These are phyloP conservation scores for Chorisops tibialis DNA, from an alignment of 2,888 invertebrate genomes.

Conservation along the genomic window DNA sequence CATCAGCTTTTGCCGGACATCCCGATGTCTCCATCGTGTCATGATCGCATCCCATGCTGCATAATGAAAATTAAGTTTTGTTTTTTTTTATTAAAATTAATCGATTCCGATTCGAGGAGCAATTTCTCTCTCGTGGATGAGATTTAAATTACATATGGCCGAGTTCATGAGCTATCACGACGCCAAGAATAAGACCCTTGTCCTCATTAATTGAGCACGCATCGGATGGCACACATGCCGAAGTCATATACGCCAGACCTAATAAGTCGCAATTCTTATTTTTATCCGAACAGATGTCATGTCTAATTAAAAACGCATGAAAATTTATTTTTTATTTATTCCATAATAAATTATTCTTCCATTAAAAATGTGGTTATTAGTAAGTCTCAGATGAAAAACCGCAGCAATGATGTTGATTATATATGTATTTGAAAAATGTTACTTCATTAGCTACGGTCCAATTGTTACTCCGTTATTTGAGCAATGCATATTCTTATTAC, in stretches of 20 bases:
- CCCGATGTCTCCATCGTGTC: conserved; percentile 49
- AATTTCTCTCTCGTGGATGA: neutral
- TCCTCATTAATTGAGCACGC: conserved; percentile 68
- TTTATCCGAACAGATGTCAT: conserved; percentile 56
- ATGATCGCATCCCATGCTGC: conserved; percentile 53
- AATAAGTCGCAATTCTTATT: conserved; percentile 57
- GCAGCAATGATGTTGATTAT: too few relatives aligned
- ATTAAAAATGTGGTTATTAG: too few relatives aligned
- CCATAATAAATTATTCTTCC: neutral
- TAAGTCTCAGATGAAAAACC: too few relatives aligned
- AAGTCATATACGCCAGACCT: conserved; percentile 65
- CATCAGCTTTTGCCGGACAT: conserved; percentile 51
- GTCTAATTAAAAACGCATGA: conserved; percentile 42
- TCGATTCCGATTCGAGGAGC: conserved; percentile 26
- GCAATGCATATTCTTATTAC: too few relatives aligned
- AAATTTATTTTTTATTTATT: neutral
- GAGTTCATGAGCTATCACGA: conserved; percentile 65
- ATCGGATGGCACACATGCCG: conserved; percentile 61
- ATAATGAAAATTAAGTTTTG: neutral
- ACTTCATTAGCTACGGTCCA: too few relatives aligned
- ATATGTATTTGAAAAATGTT: too few relatives aligned
- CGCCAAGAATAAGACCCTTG: conserved; percentile 61
- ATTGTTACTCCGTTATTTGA: too few relatives aligned
- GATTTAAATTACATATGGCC: conserved; percentile 62
- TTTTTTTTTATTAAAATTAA: conserved; percentile 24